A percentile compares a stretch with the other conserved stretches of the same genome.
phyloP scores from a whole-genome alignment of 2,113 vertebrate genomes.

The Hydropotes inermis region DNA sequence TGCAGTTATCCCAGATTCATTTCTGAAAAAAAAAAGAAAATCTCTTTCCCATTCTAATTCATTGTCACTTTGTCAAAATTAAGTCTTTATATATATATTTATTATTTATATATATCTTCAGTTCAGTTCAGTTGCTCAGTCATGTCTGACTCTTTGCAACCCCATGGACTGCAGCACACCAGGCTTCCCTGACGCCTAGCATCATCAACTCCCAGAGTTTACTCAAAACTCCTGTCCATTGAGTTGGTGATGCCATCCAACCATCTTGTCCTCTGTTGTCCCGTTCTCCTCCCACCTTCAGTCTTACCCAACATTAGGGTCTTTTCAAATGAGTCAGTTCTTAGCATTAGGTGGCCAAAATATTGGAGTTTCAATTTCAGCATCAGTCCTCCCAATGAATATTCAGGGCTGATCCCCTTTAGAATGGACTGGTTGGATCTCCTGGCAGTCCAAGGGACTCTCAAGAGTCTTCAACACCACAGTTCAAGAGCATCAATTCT shows the following conservation, averaged over 20 bases:
- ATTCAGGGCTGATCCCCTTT: background rate
- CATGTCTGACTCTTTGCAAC: background rate
- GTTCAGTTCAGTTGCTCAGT: background rate
- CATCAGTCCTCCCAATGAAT: background rate
- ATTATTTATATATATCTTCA: background rate
- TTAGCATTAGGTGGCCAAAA: background rate
- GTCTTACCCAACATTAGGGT: background rate
- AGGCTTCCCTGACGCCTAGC: background rate
- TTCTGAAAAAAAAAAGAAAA: background rate
- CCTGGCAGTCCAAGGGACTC: background rate
- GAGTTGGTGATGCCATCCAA: background rate
- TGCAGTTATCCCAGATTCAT: background rate
- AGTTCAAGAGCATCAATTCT: background rate
- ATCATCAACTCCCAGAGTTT: background rate
- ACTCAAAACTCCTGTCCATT: background rate
- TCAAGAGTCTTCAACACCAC: background rate
- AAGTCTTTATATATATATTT: accelerated
- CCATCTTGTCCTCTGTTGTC: background rate
- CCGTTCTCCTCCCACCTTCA: background rate
- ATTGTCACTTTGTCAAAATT: background rate
- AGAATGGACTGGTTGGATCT: background rate
- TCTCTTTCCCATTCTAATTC: background rate
- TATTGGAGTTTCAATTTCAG: background rate
- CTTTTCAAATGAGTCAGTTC: background rate
- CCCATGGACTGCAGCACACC: background rate